Base-by-base conservation (phyloP, 1,140 invertebrate genomes). In the Drosophila equinoxialis region DNA sequence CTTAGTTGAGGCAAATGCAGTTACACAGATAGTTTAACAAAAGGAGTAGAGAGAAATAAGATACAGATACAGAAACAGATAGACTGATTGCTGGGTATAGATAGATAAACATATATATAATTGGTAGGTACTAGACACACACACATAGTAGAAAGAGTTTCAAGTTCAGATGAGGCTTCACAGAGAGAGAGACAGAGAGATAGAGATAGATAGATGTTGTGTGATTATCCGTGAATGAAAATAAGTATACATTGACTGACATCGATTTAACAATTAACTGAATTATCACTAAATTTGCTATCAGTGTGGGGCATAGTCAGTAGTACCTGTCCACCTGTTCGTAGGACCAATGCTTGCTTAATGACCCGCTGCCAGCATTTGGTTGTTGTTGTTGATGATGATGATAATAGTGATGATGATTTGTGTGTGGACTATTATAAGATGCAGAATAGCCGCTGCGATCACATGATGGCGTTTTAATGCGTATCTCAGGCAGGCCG, bases 391-490 rank as follows among this genome's bases (percentile, higher is more conserved):
- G 45, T 6, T 48, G 45, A 11, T 20, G 45, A 51, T 51, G 45
- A 51, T 51, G 20, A 11, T 51, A 10, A 23, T 51, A 4, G 20
- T 45, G 42, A 45, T 51, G 45, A 74, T 77, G 74, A 69, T 71
- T 72, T 11, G 51, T 11, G 59, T 77, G 71, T 14, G 70, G 59
- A 70, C 86, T 84, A 65, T 68, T 77, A 65, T 83, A 87, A 33
- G 75, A 77, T 30, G 80, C 3, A 20, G 45, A 51, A 23, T 8
- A 8, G 17, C 45, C 93, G 83, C 95, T 95, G 92, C 95, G 94
- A 93, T 96, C 96, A 93, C 96, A 93, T 92, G 95, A 96, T 75
- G 96, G 95, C 85, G 95, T 95, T 93, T 96, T 93, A 87, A 96
- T 95, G 89, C 95, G 94, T 86, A 96, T 96, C 93, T 95, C 95